Conservation (phyloP, 2,113 vertebrate genomes). For the Bubo blakistoni region DNA sequence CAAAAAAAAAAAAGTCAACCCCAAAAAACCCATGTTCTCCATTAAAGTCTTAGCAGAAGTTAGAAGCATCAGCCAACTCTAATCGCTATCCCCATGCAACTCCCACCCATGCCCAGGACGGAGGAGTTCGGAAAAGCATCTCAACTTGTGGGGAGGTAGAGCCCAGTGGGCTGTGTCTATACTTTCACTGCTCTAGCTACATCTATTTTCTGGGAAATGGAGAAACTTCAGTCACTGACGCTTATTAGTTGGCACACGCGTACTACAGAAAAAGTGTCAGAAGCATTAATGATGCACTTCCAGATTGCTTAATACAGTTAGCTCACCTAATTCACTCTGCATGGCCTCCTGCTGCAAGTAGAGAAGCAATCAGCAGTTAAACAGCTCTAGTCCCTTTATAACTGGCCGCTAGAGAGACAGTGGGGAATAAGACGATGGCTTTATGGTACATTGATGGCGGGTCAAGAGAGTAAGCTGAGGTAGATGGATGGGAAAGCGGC, state of each 20-base stretch:
- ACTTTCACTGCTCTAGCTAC: not conserved
- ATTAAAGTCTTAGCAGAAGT: not conserved
- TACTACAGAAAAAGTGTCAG: not conserved
- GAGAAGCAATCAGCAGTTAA: not conserved
- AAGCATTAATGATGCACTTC: not conserved
- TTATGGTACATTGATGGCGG: not conserved
- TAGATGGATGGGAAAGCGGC: not conserved
- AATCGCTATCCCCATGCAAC: not conserved
- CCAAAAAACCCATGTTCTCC: not conserved
- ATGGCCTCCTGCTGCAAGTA: not conserved
- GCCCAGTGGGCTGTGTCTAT: not conserved
- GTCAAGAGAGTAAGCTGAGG: not conserved
- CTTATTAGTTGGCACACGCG: not conserved
- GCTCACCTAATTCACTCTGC: not conserved
- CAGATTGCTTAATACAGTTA: not conserved
- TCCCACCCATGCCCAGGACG: not conserved
- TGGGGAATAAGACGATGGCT: not conserved
- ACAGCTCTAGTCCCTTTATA: not conserved
- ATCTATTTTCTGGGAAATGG: not conserved
- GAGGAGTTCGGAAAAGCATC: not conserved
- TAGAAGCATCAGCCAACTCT: not conserved
- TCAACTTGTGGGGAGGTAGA: not conserved
- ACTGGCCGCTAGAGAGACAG: not conserved
- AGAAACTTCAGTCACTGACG: not conserved
- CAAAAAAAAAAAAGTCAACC: not conserved